Evolutionary conservation across 2,797 vertebrate genomes (phyloP).

Genomic region (Xenops minutus): DNA sequence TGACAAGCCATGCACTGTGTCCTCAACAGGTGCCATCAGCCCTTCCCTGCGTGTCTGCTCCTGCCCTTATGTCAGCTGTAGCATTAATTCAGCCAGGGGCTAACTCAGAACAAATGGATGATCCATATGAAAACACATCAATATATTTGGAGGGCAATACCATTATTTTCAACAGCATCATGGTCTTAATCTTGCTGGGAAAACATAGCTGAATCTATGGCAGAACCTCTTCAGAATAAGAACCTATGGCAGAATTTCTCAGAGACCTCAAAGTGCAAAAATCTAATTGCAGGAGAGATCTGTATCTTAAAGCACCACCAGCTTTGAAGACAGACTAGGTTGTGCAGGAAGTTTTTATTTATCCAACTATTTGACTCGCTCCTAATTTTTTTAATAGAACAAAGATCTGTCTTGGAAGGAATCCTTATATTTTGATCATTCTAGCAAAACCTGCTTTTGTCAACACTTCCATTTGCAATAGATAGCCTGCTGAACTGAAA

Average conservation of each 20-base stretch:
- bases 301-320: not conserved
- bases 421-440: not conserved
- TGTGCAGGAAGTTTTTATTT: not conserved
- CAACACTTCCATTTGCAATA: not conserved
- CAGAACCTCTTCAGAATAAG: not conserved
- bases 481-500: not conserved
- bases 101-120: not conserved
- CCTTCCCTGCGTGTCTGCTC: not conserved
- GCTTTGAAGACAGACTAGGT: not conserved
- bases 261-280: constrained; percentile 1
- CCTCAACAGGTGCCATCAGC: accelerated
- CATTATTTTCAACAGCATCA: not conserved
- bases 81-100: not conserved
- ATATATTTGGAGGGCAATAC: not conserved
- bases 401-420: not conserved
- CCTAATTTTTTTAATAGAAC: not conserved
- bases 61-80: not conserved
- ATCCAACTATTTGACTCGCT: not conserved
- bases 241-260: not conserved
- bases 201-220: not conserved
- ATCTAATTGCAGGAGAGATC: not conserved
- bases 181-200: not conserved
- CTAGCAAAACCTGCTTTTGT: not conserved
- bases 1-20: accelerated
- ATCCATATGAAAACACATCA: not conserved